These are phyloP conservation scores for Peromyscus aztecus DNA, from an alignment of 2,797 vertebrate species.

Conservation along the genomic window DNA sequence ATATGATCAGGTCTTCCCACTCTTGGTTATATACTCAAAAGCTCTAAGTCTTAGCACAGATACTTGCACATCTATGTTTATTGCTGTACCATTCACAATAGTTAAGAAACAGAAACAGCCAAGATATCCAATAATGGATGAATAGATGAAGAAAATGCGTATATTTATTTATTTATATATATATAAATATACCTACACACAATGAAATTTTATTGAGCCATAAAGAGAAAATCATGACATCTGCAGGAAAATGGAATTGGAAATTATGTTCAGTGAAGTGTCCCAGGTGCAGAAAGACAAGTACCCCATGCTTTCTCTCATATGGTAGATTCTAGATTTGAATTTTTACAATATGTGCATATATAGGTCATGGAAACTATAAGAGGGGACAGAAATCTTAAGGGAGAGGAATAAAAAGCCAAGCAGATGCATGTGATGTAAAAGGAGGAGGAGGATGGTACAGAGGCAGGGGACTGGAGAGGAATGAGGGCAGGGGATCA, in stretches of 20 bases:
- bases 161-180: too few relatives aligned
- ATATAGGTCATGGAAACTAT: too few relatives aligned
- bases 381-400: not conserved
- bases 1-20: not conserved
- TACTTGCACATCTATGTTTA: not conserved
- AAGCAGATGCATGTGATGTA: not conserved
- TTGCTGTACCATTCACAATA: not conserved
- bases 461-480: too few relatives aligned
- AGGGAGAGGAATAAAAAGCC: not conserved
- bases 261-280: not conserved
- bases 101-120: not conserved
- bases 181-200: not conserved
- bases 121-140: not conserved
- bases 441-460: not conserved
- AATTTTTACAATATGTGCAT: not conserved
- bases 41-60: not conserved
- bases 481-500: too few relatives aligned
- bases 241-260: not conserved
- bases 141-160: not conserved
- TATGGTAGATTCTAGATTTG: not conserved
- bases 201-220: not conserved
- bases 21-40: not conserved
- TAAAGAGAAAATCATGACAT: not conserved
- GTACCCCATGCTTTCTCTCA: not conserved
- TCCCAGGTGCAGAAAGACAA: not conserved